These are phyloP conservation scores for Galeopsomyia nigrocyanea DNA, from an alignment of 2,888 invertebrate genomes.

Conservation along the genomic window DNA sequence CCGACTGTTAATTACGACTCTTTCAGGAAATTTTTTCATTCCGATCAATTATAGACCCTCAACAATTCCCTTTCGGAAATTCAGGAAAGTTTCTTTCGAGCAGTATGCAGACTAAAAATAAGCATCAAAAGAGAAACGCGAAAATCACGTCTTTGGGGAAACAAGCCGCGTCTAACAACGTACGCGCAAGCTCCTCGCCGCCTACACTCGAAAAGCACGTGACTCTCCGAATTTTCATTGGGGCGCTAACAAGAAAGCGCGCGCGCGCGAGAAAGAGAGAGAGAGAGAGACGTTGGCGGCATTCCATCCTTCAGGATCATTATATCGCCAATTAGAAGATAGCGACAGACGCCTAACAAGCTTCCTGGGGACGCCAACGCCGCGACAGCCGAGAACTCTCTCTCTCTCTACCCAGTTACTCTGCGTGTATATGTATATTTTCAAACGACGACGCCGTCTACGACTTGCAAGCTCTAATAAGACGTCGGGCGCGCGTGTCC, in stretches of 20 bases:
- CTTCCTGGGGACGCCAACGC: conserved; percentile 61
- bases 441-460: not conserved
- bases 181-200: not conserved
- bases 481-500: conserved; percentile 29
- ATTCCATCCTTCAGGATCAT: conserved; percentile 69
- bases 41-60: conserved; percentile 15
- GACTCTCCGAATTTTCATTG: conserved; percentile 30
- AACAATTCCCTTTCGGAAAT: not conserved
- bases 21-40: not conserved
- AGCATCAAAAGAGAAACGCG: no score
- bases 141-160: no score
- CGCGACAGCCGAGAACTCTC: conserved; percentile 57
- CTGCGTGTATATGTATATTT: not conserved
- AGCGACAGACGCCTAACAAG: conserved; percentile 68
- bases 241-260: conserved; percentile 30
- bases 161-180: not conserved
- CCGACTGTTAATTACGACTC: not conserved
- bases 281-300: conserved; percentile 49
- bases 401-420: conserved; percentile 5
- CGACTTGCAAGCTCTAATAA: conserved; percentile 9
- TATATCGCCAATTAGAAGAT: conserved; percentile 70
- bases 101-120: no score
- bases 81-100: not conserved
- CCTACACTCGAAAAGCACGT: not conserved
- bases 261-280: no score